Evolutionary conservation across 2,888 invertebrate species (phyloP), one percentile per base, ranked within the genome.

Genomic region (Eubasilissa splendida): DNA sequence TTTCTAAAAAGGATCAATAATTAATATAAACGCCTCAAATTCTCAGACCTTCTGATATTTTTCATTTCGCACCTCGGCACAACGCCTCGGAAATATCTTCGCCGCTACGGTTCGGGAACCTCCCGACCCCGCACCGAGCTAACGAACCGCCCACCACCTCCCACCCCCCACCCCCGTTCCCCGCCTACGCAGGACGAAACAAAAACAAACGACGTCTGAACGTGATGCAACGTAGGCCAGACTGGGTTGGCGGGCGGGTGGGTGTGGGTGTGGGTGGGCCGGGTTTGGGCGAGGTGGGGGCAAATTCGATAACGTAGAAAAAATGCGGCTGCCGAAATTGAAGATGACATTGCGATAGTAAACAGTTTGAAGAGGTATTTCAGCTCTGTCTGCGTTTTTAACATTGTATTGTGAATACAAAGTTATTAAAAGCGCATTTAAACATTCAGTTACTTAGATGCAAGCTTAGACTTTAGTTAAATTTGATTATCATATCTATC

Each of bases 181-280:
- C 77, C 80, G 79, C 76, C 82, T 83, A 83, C 83, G 83, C 83
- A 83, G 83, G 82, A 77, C 81, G 83, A 83, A 83, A 83, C 83
- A 83, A 81, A 83, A 83, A 83, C 81, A 81, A 83, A 83, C 81
- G 83, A 79, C 83, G 83, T 77, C 79, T 75, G 79, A 77, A 81
- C 83, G 83, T 83, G 83, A 83, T 83, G 83, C 83, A 83, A 83
- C 83, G 80, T 83, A 83, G 83, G 83, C 83, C 83, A 83, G 81
- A 83, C 83, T 83, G 83, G 83, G 77, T 53, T 66, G 66, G 75
- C 31, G 63, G 79, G 66, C 53, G 79, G 75, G 14, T 66, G 12
- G 52, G n/a, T 60, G 33, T 76, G 54, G 56, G 78, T 22, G 12
- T 14, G 58, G 33, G 42, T 3, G 14, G 75, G 12, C 50, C 53